Conservation (phyloP, 2,797 vertebrate species). For the Orestias chungarensis region DNA sequence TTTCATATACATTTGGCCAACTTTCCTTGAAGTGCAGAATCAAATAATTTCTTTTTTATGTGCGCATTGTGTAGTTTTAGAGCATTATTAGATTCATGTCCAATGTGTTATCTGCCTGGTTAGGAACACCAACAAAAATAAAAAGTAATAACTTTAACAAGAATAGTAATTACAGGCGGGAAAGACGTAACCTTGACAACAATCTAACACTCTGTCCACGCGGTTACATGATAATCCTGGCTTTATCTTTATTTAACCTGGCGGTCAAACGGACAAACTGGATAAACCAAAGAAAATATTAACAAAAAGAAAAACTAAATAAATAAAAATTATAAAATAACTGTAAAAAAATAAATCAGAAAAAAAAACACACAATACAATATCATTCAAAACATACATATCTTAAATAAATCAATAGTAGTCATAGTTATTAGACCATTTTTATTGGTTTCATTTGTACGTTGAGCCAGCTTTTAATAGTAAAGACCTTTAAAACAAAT, state of each 20-base stretch:
- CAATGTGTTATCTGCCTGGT: too few relatives aligned
- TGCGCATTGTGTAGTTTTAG: too few relatives aligned
- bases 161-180: not conserved
- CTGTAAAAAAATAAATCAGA: not conserved
- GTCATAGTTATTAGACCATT: not conserved
- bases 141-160: too few relatives aligned
- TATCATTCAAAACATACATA: not conserved
- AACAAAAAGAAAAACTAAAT: not conserved
- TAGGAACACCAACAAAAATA: not conserved
- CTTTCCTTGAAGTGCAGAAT: too few relatives aligned
- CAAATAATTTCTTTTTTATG: too few relatives aligned
- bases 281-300: not conserved
- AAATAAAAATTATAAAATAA: not conserved
- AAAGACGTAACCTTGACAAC: not conserved
- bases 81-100: too few relatives aligned
- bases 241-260: constrained; percentile 1
- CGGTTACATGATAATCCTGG: not conserved
- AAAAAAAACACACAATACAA: not conserved
- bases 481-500: not conserved
- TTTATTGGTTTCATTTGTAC: not conserved
- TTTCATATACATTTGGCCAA: not conserved
- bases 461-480: not conserved
- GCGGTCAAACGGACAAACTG: not conserved
- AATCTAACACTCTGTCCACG: not conserved
- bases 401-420: too few relatives aligned